phyloP scores from a whole-genome alignment of 2,113 vertebrate species.

The Melanotaenia duboulayi region DNA sequence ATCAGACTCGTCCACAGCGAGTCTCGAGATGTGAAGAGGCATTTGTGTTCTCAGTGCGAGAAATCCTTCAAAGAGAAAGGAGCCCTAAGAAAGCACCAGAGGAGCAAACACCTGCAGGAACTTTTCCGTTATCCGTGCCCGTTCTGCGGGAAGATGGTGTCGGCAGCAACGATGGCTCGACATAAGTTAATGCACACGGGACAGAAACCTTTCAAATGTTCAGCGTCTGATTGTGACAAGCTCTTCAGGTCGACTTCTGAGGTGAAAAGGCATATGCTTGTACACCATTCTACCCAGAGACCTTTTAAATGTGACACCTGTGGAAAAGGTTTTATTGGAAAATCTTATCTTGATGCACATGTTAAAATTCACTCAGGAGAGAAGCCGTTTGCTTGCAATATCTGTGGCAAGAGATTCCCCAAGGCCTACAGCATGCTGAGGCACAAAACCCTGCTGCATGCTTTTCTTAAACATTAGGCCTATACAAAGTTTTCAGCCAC shows the following conservation, averaged over 20 bases:
- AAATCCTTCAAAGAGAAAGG: slow-evolving; percentile 66
- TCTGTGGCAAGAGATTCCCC: slow-evolving; percentile 65
- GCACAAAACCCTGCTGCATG: slow-evolving; percentile 63
- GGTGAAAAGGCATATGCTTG: slow-evolving; percentile 59
- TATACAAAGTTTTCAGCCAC: background rate
- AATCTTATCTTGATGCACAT: slow-evolving; percentile 37
- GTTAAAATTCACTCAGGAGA: slow-evolving; percentile 49
- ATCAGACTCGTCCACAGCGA: slow-evolving; percentile 59
- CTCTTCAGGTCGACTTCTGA: slow-evolving; percentile 54
- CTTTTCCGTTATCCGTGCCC: slow-evolving; percentile 52
- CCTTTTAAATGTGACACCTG: slow-evolving; percentile 60
- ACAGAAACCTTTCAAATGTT: slow-evolving; percentile 68
- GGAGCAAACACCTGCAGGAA: slow-evolving; percentile 48
- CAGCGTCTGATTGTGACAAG: slow-evolving; percentile 43
- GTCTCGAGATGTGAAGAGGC: slow-evolving; percentile 31
- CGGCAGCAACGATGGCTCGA: slow-evolving; percentile 12
- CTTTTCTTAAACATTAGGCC: slow-evolving; percentile 9
- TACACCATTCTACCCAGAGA: slow-evolving; percentile 52
- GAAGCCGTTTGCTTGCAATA: slow-evolving; percentile 60
- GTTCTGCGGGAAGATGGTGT: slow-evolving; percentile 63
- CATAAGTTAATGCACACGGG: slow-evolving; percentile 72
- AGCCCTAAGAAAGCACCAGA: slow-evolving; percentile 62
- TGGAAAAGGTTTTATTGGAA: slow-evolving; percentile 61
- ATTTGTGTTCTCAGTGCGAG: slow-evolving; percentile 60
- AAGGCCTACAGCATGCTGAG: slow-evolving; percentile 57